Evolutionary conservation across 2,113 vertebrate genomes (phyloP).

Genomic region (Lates calcarifer): DNA sequence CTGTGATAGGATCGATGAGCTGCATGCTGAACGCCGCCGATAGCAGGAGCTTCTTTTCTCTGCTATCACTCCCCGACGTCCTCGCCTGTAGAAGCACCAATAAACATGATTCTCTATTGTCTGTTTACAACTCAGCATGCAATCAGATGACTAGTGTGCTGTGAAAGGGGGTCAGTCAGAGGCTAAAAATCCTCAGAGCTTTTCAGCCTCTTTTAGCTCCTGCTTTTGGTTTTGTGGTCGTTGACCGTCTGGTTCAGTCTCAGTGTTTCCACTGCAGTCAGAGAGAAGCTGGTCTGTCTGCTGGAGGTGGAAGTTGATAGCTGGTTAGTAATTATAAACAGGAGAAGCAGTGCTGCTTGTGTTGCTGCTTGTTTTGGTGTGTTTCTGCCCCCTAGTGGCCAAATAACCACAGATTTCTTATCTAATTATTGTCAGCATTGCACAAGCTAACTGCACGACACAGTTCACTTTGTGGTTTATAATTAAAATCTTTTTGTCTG

Average conservation of each 20-base stretch:
- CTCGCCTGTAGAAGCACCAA: slow-evolving; percentile 1
- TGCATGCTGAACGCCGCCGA: slow-evolving; percentile 26
- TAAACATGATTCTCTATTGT: background rate
- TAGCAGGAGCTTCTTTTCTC: slow-evolving; percentile 12
- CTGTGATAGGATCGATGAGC: slow-evolving; percentile 38
- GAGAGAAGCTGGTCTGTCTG: too few species aligned
- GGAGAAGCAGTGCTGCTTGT: too few species aligned
- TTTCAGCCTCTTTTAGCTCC: background rate
- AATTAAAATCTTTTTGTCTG: too few species aligned
- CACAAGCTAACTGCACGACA: too few species aligned
- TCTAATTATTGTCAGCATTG: too few species aligned
- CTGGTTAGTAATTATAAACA: too few species aligned
- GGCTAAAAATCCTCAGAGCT: background rate
- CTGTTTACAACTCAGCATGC: background rate
- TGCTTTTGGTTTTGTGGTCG: background rate
- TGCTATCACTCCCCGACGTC: background rate
- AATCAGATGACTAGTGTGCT: background rate
- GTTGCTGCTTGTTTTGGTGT: too few species aligned
- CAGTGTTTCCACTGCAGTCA: too few species aligned
- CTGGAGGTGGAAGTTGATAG: background rate
- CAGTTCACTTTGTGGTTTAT: too few species aligned
- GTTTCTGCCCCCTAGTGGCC: background rate
- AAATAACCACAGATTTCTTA: background rate
- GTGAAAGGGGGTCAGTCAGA: background rate
- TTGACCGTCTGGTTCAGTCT: too few species aligned